Conservation (phyloP, 2,797 vertebrate species). For the Leucoraja ocellata region DNA sequence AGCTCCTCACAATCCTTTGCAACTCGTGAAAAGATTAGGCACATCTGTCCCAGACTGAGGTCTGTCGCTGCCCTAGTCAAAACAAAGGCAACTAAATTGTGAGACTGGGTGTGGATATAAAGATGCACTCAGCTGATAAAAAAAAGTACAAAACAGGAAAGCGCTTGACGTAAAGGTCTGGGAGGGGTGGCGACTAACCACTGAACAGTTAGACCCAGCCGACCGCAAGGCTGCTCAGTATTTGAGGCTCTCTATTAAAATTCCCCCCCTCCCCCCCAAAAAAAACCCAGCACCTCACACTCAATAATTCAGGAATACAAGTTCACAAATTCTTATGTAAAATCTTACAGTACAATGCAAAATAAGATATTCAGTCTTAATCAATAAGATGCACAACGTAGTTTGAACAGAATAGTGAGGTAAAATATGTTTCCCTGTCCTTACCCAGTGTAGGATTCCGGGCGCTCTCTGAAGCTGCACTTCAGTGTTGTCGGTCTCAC, state of each 20-base stretch:
- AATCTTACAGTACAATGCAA: neutral
- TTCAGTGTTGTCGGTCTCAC: neutral
- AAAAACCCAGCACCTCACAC: neutral
- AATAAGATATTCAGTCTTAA: neutral
- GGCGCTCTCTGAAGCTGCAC: neutral
- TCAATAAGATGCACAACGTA: neutral
- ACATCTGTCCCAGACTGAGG: neutral
- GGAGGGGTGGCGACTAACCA: neutral
- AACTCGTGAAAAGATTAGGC: no score
- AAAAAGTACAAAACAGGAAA: slow-evolving; percentile 17
- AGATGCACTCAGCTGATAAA: slow-evolving; percentile 23
- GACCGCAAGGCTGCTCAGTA: neutral
- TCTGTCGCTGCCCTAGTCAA: neutral
- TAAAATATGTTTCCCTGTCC: neutral
- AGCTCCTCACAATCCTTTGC: neutral
- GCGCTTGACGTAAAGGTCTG: neutral
- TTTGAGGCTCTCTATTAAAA: neutral
- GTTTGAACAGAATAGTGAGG: neutral
- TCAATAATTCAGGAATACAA: neutral
- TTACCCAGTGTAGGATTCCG: neutral
- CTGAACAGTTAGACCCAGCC: neutral
- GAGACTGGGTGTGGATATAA: slow-evolving; percentile 17
- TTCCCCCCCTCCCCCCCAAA: neutral
- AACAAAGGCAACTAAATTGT: neutral
- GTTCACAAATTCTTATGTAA: neutral